Percentiles rank a stretch among this genome's conserved stretches.
These are phyloP conservation scores for Haemorhous mexicanus DNA, from an alignment of 2,113 vertebrate genomes.

Conservation along the genomic window DNA sequence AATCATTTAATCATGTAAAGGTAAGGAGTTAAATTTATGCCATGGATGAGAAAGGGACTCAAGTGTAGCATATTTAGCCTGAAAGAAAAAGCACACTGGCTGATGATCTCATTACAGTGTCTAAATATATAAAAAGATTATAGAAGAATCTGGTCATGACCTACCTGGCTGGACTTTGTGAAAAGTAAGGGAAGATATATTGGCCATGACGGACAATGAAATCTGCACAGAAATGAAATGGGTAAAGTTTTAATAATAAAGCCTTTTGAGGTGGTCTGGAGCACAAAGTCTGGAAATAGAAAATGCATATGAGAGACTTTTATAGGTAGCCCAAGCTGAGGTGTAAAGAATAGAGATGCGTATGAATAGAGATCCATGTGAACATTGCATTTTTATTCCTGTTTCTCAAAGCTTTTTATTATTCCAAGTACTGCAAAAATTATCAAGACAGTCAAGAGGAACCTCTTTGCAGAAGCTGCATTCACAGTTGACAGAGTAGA, in stretches of 20 bases:
- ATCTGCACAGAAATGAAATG: constrained; percentile 4
- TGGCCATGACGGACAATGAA: constrained; percentile 37
- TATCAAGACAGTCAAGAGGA: not conserved
- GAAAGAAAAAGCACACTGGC: not conserved
- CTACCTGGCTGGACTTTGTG: constrained; percentile 35
- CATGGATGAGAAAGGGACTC: not conserved
- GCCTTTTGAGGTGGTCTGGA: not conserved
- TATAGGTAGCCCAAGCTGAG: not conserved
- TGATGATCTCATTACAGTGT: constrained; percentile 39
- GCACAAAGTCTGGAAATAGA: not conserved
- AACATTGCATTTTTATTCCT: not conserved
- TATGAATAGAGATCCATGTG: not conserved
- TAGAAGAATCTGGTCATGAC: constrained; percentile 32
- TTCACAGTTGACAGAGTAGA: not conserved
- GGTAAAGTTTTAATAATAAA: not conserved
- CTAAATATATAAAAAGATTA: constrained; percentile 46
- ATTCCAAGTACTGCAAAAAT: not conserved
- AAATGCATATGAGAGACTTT: not conserved
- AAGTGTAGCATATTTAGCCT: not conserved
- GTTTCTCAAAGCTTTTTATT: not conserved
- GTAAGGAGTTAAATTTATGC: not conserved
- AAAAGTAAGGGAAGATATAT: constrained; percentile 42
- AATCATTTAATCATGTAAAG: not conserved
- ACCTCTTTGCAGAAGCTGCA: not conserved
- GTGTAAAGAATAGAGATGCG: not conserved